Percentiles rank a stretch among this genome's conserved stretches.
Conservation (phyloP, 2,113 vertebrate species). For the Mustela lutreola region DNA sequence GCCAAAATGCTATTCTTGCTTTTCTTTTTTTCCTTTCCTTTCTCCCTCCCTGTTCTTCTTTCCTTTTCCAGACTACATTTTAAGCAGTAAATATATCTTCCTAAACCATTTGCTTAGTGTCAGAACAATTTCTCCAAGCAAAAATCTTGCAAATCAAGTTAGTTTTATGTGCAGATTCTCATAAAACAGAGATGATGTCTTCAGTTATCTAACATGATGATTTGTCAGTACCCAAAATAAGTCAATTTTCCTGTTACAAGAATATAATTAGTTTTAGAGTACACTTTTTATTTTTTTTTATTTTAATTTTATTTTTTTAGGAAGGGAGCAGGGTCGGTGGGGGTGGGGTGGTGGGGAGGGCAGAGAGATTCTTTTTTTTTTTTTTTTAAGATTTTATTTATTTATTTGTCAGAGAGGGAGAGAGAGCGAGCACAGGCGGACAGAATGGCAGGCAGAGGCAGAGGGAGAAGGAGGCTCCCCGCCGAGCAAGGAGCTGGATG, state of each 20-base stretch:
- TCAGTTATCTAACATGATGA: not conserved
- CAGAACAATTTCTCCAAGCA: not conserved
- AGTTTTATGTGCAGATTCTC: not conserved
- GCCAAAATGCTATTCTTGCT: not conserved
- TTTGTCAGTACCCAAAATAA: not conserved
- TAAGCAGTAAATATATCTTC: not conserved
- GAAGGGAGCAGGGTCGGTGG: not conserved
- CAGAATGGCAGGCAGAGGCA: too few species aligned
- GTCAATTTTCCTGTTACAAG: not conserved
- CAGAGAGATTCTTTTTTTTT: not conserved
- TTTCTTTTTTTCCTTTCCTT: not conserved
- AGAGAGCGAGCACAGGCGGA: too few species aligned
- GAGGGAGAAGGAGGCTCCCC: too few species aligned
- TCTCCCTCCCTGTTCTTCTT: not conserved
- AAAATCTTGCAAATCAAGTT: slow-evolving; percentile 7
- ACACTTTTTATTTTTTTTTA: not conserved
- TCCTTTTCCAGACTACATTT: not conserved
- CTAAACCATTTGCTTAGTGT: not conserved
- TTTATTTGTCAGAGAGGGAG: too few species aligned
- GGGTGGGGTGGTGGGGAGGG: too few species aligned
- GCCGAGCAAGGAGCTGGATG: too few species aligned
- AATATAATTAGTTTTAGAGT: not conserved
- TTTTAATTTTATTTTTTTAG: not conserved
- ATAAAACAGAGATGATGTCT: not conserved
- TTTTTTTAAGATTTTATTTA: too few species aligned